phyloP scores from a whole-genome alignment of 1,140 invertebrate species.

The Drosophila lacteicornis region DNA sequence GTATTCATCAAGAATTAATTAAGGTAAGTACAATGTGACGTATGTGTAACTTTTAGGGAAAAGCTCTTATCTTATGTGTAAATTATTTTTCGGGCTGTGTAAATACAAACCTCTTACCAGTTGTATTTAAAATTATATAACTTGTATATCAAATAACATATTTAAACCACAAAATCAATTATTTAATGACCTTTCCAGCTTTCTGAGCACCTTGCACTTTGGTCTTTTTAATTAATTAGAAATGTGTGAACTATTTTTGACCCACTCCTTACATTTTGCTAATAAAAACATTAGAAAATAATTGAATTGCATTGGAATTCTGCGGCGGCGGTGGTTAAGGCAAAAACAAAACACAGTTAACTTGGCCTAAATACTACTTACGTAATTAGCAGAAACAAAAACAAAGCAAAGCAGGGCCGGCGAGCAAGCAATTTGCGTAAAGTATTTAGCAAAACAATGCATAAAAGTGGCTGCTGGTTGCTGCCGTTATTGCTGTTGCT shows the following conservation, averaged over 20 bases:
- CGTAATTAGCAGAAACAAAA: slow-evolving; percentile 67
- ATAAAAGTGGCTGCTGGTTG: slow-evolving; percentile 35
- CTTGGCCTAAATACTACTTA: slow-evolving; percentile 50
- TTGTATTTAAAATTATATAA: no score
- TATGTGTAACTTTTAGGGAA: no score
- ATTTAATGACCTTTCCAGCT: no score
- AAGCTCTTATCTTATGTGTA: no score
- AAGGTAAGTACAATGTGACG: no score
- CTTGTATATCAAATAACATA: no score
- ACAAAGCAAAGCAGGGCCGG: slow-evolving; percentile 6
- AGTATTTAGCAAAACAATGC: slow-evolving; percentile 74
- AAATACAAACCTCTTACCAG: no score
- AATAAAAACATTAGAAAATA: slow-evolving; percentile 7
- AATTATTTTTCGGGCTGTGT: no score
- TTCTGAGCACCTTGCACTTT: neutral
- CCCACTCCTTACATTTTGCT: neutral
- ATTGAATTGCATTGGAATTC: slow-evolving; percentile 13
- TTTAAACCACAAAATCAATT: no score
- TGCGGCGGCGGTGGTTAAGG: neutral
- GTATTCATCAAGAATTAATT: no score
- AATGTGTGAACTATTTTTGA: neutral
- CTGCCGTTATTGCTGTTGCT: slow-evolving; percentile 46
- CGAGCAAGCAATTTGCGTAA: slow-evolving; percentile 50
- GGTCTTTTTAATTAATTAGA: neutral
- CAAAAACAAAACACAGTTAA: slow-evolving; percentile 23